These are phyloP conservation scores for Drosophila bifasciata DNA, from an alignment of 1,140 invertebrate genomes.

Conservation along the genomic window DNA sequence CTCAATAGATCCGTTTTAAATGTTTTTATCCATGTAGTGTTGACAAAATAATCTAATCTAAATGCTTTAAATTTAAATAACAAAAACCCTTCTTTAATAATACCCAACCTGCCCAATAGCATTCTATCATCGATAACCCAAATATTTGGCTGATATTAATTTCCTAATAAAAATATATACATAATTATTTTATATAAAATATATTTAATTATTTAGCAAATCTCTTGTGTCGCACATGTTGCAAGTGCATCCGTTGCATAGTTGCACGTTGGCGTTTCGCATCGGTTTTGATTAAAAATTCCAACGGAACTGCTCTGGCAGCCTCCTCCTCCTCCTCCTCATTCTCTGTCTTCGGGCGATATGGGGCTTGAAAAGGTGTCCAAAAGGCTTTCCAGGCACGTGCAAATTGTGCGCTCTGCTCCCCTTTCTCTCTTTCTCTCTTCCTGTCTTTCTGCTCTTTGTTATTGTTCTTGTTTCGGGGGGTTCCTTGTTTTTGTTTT, in stretches of 20 bases:
- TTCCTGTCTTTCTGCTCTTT: constrained; percentile 4
- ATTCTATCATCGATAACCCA: constrained; percentile 29
- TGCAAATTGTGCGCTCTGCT: constrained; percentile 21
- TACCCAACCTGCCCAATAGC: neutral
- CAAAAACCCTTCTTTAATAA: no score
- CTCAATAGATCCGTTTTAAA: no score
- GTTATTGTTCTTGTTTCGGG: constrained; percentile 40
- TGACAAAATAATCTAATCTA: no score
- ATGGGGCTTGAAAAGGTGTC: constrained; percentile 37
- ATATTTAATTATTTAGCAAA: neutral
- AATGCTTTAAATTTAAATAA: neutral
- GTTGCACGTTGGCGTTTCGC: constrained; percentile 46
- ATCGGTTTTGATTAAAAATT: constrained; percentile 75
- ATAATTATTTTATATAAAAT: constrained; percentile 48
- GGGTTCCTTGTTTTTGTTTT: constrained; percentile 10
- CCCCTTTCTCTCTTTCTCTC: neutral
- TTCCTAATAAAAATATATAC: neutral
- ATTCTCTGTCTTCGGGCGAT: no score
- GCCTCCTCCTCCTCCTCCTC: no score
- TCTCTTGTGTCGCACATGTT: constrained; percentile 17
- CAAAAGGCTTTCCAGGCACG: constrained; percentile 48
- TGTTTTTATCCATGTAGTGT: no score
- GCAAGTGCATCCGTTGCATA: constrained; percentile 44
- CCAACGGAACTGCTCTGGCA: constrained; percentile 32
- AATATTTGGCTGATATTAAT: constrained; percentile 23